phyloP scores from a whole-genome alignment of 2,797 vertebrate genomes.

The Labroides dimidiatus region DNA sequence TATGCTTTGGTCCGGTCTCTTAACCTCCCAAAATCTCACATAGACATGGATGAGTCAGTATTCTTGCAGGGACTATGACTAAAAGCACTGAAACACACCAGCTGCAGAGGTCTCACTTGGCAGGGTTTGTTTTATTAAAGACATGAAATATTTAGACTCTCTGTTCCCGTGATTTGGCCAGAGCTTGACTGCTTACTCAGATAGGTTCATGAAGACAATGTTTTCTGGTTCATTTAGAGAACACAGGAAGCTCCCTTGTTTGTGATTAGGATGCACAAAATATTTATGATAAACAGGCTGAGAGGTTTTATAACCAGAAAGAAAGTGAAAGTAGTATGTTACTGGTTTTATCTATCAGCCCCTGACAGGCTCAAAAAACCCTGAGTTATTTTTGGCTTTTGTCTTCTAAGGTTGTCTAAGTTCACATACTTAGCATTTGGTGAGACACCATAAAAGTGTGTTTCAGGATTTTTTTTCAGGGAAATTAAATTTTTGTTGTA shows the following conservation, averaged over 20 bases:
- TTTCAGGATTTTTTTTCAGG: too few relatives aligned
- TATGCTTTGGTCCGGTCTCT: background rate
- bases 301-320: slow-evolving; percentile 1
- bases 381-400: background rate
- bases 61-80: slow-evolving; percentile 33
- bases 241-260: background rate
- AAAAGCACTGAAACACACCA: slow-evolving; percentile 32
- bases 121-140: slow-evolving; percentile 51
- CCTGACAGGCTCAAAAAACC: background rate
- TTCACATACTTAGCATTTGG: background rate
- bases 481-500: too few relatives aligned
- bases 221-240: slow-evolving; percentile 6
- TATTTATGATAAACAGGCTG: background rate
- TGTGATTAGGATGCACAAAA: slow-evolving; percentile 1
- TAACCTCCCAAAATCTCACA: slow-evolving; percentile 38
- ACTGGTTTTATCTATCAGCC: slow-evolving; percentile 18
- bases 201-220: slow-evolving; percentile 10
- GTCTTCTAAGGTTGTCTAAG: slow-evolving; percentile 1
- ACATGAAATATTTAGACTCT: slow-evolving; percentile 53
- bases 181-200: slow-evolving; percentile 6
- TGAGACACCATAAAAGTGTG: too few relatives aligned
- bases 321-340: slow-evolving; percentile 4
- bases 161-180: slow-evolving; percentile 31
- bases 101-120: slow-evolving; percentile 17
- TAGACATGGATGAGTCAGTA: slow-evolving; percentile 53